These are phyloP conservation scores for Strigamia transsilvanica DNA, from an alignment of 2,888 invertebrate genomes.

Conservation along the genomic window DNA sequence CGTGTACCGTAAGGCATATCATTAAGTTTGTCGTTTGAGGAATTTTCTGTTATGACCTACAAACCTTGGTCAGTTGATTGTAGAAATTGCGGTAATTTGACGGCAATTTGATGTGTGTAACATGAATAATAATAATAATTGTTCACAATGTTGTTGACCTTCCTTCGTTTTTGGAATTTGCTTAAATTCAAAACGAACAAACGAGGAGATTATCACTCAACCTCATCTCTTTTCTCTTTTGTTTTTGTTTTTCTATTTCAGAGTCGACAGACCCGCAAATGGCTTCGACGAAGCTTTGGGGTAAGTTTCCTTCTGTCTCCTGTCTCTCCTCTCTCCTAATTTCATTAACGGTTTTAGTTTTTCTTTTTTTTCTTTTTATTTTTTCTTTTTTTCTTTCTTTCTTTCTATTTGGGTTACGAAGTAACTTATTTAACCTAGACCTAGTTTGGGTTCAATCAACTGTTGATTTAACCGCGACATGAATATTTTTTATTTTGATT, in stretches of 20 bases:
- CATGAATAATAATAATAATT: neutral
- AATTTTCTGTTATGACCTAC: neutral
- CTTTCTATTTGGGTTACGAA: neutral
- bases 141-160: conserved; percentile 20
- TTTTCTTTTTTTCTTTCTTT: neutral
- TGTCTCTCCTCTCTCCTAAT: too few relatives aligned
- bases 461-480: neutral
- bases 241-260: conserved; percentile 24
- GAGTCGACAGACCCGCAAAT: conserved; percentile 26
- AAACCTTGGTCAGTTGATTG: neutral
- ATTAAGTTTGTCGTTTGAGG: neutral
- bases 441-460: conserved; percentile 4
- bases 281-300: conserved; percentile 10
- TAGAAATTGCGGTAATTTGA: neutral
- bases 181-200: neutral
- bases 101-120: neutral
- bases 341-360: too few relatives aligned
- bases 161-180: neutral
- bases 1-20: neutral
- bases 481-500: neutral
- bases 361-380: neutral
- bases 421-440: neutral
- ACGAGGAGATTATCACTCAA: conserved; percentile 6
- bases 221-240: neutral
- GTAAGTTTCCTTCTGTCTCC: neutral